Base-by-base conservation (phyloP, 1,140 invertebrate genomes). In the Aphaenogaster ashmeadi region DNA sequence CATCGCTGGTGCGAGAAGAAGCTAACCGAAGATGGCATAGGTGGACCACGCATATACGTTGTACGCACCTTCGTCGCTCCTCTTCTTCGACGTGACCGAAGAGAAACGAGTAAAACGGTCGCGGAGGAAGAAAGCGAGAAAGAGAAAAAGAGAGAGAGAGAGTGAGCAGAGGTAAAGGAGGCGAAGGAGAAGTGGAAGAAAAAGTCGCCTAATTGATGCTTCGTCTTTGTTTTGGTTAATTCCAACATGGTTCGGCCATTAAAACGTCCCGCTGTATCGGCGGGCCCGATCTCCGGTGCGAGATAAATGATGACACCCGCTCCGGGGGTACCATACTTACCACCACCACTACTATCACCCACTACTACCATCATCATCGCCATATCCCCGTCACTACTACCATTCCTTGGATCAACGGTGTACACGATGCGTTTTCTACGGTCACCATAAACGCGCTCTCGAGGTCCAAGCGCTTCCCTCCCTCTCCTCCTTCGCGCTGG, bases 201-300 rank as follows among this genome's bases (percentile, higher is more conserved):
- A 95, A 95, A 95, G 93, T 94, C 94, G 92, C 95, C 95, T 96
- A 96, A 96, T 96, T 96, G 96, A 96, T 96, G 96, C 96, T 96
- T 96, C 95, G 95, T 96, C 96, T 96, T 96, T 96, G 96, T 96
- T 96, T 96, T 96, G 95, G 94, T 96, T 96, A 96, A 96, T 96
- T 96, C 96, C 95, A 96, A 96, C 96, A 96, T 96, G 96, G 95
- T 96, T 96, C 95, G 95, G 95, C 96, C 96, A 96, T 96, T 96
- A 96, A 96, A 96, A 95, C 94, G 95, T 96, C 95, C 95, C 94
- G 92, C 93, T 94, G 92, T 96, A 95, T 95, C 95, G 95, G 94
- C 93, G 93, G 94, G 93, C 94, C 93, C 94, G 94, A 95, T 95
- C 94, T 96, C 94, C 93, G 91, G 91, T 92, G 93, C 93, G 94